phyloP scores from a whole-genome alignment of 2,797 vertebrate species.

The Channallabes apus region DNA sequence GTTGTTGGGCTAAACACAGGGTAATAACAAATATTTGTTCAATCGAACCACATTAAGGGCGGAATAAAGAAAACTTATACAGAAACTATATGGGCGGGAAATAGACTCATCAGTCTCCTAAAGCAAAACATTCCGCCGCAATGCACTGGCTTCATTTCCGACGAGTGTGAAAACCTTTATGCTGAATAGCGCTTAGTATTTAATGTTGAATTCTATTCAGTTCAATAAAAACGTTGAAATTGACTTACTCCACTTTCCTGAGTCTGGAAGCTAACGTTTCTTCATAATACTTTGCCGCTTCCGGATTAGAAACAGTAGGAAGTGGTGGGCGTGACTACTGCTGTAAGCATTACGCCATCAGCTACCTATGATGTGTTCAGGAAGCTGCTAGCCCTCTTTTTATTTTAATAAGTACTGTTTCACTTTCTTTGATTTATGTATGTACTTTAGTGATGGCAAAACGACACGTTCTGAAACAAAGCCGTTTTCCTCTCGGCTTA shows the following conservation, averaged over 20 bases:
- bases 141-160: not conserved
- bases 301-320: slow-evolving; percentile 31
- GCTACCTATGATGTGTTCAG: not conserved
- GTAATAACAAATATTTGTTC: not conserved
- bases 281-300: slow-evolving; percentile 27
- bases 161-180: not conserved
- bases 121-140: not conserved
- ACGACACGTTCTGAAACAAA: not conserved
- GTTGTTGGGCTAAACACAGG: not conserved
- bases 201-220: not conserved
- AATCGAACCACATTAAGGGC: not conserved
- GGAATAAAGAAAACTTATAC: not conserved
- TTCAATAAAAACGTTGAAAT: not conserved
- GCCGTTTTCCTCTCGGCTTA: not conserved
- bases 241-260: slow-evolving; percentile 35
- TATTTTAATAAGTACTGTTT: not conserved
- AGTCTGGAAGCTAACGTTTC: slow-evolving; percentile 21
- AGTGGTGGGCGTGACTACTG: not conserved
- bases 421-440: not conserved
- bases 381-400: not conserved
- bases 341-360: not conserved
- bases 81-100: slow-evolving; percentile 5
- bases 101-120: not conserved
- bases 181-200: too few relatives aligned
- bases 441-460: not conserved